Conservation (phyloP, 2,113 vertebrate species). For the Oreocharis arfaki region DNA sequence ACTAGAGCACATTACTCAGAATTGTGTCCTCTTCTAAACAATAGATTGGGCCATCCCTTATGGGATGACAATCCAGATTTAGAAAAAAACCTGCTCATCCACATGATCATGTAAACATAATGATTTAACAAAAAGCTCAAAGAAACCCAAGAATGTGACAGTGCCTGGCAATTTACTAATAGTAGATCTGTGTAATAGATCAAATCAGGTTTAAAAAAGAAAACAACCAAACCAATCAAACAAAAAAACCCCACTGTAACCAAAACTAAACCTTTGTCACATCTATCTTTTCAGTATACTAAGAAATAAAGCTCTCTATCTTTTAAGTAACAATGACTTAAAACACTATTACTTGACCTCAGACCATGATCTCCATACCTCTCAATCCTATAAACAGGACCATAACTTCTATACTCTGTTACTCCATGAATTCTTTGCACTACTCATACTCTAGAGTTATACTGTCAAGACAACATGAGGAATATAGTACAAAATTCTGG, state of each 20-base stretch:
- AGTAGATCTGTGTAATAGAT: neutral
- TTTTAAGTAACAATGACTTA: neutral
- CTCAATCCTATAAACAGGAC: neutral
- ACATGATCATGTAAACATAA: neutral
- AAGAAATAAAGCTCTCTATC: neutral
- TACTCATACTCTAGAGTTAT: neutral
- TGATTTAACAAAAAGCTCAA: neutral
- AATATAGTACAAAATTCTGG: neutral
- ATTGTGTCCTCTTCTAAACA: neutral
- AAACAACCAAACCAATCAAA: neutral
- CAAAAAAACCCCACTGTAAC: neutral
- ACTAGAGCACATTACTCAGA: neutral
- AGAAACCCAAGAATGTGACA: neutral
- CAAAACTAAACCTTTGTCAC: neutral
- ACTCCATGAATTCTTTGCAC: neutral
- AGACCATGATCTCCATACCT: neutral
- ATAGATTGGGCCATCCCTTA: neutral
- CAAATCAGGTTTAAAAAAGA: neutral
- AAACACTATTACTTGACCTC: neutral
- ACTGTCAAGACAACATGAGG: neutral
- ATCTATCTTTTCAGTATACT: neutral
- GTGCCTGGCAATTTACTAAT: neutral
- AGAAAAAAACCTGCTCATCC: neutral
- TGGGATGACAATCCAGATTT: neutral
- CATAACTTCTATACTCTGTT: neutral